These are phyloP conservation scores for Bombyx mandarina DNA, from an alignment of 1,140 invertebrate genomes.

Conservation along the genomic window DNA sequence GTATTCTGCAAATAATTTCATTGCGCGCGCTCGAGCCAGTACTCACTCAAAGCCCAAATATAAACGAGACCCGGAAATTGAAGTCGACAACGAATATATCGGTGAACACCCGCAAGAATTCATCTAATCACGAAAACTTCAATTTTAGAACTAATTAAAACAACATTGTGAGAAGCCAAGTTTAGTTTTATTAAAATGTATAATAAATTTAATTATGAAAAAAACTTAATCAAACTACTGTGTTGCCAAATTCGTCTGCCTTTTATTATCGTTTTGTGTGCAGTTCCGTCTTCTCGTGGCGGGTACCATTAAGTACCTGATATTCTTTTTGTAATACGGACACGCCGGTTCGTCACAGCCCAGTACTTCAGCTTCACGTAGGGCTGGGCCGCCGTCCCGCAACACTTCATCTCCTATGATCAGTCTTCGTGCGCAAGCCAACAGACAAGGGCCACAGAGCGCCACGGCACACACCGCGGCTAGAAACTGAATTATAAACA, in stretches of 20 bases:
- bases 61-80: conserved; percentile 40
- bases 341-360: conserved; percentile 59
- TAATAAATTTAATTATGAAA: not conserved
- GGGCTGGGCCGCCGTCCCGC: conserved; percentile 21
- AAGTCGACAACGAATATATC: conserved; percentile 33
- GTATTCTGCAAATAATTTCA: not conserved
- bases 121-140: not conserved
- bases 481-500: conserved; percentile 51
- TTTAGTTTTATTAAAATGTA: not conserved
- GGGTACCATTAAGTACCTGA: conserved; percentile 50
- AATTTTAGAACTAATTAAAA: not conserved
- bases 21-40: conserved; percentile 1
- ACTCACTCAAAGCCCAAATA: conserved; percentile 19
- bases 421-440: conserved; percentile 45
- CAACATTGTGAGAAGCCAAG: not conserved
- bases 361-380: conserved; percentile 47
- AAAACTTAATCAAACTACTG: not conserved
- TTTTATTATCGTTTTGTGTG: conserved; percentile 28
- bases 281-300: conserved; percentile 33
- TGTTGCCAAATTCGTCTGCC: not conserved
- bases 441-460: conserved; percentile 49
- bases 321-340: conserved; percentile 61
- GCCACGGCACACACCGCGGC: conserved; percentile 53
- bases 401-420: conserved; percentile 46
- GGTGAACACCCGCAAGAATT: conserved; percentile 19